Conservation (phyloP, 1,140 invertebrate species). For the Cephus cinctus region DNA sequence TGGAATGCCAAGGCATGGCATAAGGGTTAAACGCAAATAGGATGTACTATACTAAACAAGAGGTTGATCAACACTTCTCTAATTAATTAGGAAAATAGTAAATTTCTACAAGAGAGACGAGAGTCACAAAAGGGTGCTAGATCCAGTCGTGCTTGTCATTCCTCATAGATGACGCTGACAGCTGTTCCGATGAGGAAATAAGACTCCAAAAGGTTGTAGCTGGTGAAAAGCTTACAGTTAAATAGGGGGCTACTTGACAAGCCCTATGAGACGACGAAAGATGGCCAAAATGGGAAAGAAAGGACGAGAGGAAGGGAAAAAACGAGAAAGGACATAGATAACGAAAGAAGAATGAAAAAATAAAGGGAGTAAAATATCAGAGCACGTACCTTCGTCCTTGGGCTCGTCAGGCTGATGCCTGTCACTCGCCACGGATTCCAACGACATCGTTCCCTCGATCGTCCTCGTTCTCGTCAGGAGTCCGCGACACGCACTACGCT, state of each 20-base stretch:
- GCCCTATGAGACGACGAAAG: neutral
- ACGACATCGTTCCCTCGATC: slow-evolving; percentile 34
- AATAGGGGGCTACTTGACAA: no score
- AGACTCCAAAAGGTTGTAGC: slow-evolving; percentile 11
- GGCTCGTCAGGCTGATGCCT: slow-evolving; percentile 35
- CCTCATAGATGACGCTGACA: no score
- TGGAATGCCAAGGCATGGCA: no score
- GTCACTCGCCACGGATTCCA: slow-evolving; percentile 43
- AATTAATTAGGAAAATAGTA: no score
- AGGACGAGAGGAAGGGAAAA: neutral
- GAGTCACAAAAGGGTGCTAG: no score
- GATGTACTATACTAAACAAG: no score
- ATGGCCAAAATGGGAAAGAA: neutral
- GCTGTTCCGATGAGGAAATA: no score
- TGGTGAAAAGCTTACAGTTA: neutral
- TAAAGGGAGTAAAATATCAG: neutral
- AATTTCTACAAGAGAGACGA: no score
- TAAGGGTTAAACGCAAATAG: no score
- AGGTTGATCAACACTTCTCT: no score
- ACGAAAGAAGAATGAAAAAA: neutral
- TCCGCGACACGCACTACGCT: slow-evolving; percentile 18
- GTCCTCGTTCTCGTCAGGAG: slow-evolving; percentile 17
- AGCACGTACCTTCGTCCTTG: slow-evolving; percentile 21
- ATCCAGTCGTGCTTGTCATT: no score
- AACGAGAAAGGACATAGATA: neutral